Base-by-base conservation (phyloP, 2,797 vertebrate species). In the Phoxinus dragarum region DNA sequence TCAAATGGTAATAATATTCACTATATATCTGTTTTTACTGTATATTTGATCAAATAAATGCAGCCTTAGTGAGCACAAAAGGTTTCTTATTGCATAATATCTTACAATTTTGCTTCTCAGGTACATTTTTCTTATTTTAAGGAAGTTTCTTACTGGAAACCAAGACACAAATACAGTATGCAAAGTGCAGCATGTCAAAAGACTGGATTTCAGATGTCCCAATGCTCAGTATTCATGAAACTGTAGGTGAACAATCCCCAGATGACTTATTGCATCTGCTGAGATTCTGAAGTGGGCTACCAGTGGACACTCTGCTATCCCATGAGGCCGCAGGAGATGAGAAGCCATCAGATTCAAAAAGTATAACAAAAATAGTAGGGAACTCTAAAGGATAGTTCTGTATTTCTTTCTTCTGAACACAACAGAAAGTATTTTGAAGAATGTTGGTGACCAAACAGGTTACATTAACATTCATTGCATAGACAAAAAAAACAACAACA, bases 181-280 rank as follows among this genome's bases (percentile, higher is more conserved):
- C 23, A 42, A 78, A 78, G 40, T 42, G 0, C 56, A 78, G 75
- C 4, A 40, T 61, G 56, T 61, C 54, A 42, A 77, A 77, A 40
- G 23, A 40, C 21, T 0, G 12, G 27, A 75, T 34, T 10, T 76
- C 47, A 14, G 73, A 42, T 31, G 12, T 76, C 74, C 3, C 6
- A 40, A 19, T 42, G 59, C 23, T 61, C 52, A 1, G 74, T 40
- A 78, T 78, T 42, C 75, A 78, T 61, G 75, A 78, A 78, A 61
- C 36, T 10, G 56, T 61, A 27, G n/a, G 76, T 64, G 5, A 44
- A 64, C 56, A 64, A 78, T 78, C 56, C 76, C 56, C 56, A 78
- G n/a, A 64, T 42, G 76, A 78, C n/a, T 38, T 27, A 27, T n/a
- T 78, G 54, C 76, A 78, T 64, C 76, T 78, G 76, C 36, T 64